Evolutionary conservation across 2,888 invertebrate species (phyloP).

Genomic region (Napeogenes sylphis): DNA sequence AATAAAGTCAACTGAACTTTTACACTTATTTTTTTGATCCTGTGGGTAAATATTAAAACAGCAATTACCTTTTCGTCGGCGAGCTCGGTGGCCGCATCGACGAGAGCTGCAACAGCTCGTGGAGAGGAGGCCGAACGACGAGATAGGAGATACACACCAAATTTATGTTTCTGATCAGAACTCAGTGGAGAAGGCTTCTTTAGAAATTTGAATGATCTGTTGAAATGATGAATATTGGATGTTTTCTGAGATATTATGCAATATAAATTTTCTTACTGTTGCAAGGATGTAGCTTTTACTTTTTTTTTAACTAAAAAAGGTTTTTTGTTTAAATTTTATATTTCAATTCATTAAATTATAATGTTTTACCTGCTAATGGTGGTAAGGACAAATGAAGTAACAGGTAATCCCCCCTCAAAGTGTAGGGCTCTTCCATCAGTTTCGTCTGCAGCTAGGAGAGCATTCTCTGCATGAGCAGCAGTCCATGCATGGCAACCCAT

Average conservation of each 20-base stretch:
- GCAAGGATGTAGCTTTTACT: neutral
- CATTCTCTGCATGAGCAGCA: conserved; percentile 90
- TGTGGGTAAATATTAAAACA: neutral
- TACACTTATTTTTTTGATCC: neutral
- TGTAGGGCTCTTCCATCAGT: conserved; percentile 91
- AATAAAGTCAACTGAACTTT: neutral
- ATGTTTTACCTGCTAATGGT: conserved; percentile 70
- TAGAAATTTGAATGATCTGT: conserved; percentile 54
- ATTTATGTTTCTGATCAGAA: conserved; percentile 89
- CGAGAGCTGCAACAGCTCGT: conserved; percentile 87
- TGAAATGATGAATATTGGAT: neutral
- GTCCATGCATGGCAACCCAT: conserved; percentile 80
- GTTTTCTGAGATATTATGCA: no score
- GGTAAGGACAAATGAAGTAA: conserved; percentile 81
- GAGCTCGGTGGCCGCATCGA: conserved; percentile 86
- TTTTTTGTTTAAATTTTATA: neutral
- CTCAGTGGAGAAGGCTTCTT: conserved; percentile 79
- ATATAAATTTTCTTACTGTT: neutral
- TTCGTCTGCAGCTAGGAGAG: conserved; percentile 97
- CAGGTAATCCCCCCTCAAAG: conserved; percentile 93
- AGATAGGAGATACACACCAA: conserved; percentile 92
- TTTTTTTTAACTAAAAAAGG: neutral
- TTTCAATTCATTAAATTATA: no score
- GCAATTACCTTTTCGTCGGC: conserved; percentile 81
- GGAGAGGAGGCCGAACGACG: conserved; percentile 92